Conservation (phyloP, 2,113 vertebrate genomes). For the Melanerpes aurifrons region DNA sequence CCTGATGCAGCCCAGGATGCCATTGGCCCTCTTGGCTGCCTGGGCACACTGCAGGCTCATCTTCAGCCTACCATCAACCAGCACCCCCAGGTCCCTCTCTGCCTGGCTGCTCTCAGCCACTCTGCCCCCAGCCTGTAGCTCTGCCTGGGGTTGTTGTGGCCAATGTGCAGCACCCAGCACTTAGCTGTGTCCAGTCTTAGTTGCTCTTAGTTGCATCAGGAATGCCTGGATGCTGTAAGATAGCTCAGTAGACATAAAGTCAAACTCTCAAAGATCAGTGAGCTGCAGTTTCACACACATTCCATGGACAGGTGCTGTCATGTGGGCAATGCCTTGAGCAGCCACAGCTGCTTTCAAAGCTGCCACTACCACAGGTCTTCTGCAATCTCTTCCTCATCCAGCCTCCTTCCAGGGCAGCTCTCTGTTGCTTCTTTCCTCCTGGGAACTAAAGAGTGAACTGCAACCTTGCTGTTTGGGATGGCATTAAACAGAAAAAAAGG, state of each 20-base stretch:
- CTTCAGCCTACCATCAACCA: too few relatives aligned
- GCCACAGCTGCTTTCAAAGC: background rate
- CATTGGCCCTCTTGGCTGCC: too few relatives aligned
- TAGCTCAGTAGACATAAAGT: background rate
- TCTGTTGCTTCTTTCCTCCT: background rate
- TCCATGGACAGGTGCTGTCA: background rate
- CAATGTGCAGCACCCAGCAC: too few relatives aligned
- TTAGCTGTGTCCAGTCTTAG: too few relatives aligned
- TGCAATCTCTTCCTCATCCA: accelerated
- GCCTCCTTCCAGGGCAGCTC: background rate
- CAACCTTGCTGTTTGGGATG: slow-evolving; percentile 36
- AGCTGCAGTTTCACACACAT: background rate
- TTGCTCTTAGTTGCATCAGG: background rate
- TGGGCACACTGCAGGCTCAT: too few relatives aligned
- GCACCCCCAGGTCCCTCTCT: too few relatives aligned
- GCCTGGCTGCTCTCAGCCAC: too few relatives aligned
- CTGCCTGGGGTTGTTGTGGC: too few relatives aligned
- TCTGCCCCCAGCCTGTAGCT: too few relatives aligned
- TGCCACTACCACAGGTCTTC: background rate
- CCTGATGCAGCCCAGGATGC: too few relatives aligned
- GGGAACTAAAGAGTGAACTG: slow-evolving; percentile 41
- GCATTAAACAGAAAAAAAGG: background rate
- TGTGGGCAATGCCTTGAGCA: background rate
- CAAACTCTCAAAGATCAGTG: background rate
- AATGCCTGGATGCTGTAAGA: background rate